Base-by-base conservation (phyloP, 2,888 invertebrate species). In the Steinernema hermaphroditum region DNA sequence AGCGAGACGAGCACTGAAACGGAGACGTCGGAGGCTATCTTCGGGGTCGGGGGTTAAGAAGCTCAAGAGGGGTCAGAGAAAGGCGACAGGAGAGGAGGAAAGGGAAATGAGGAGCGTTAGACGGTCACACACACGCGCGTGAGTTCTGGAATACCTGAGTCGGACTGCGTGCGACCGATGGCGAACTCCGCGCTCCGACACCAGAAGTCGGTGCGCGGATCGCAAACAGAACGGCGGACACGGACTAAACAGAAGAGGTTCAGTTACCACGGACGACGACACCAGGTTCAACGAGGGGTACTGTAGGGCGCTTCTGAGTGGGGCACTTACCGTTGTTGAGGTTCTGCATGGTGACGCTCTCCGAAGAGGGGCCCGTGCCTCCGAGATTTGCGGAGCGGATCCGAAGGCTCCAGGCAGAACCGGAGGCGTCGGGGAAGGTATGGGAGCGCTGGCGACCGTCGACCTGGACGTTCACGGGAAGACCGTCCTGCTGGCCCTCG, bases 131-230 rank as follows among this genome's bases (percentile, higher is more conserved):
- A 32, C 62, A 62, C 62, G 34, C 62, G 62, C 16, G 62, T 62
- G 32, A 62, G 62, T 32, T 1, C 9, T n/a, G 2, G 50, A 27
- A 27, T 62, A 62, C 62, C 62, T 62, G 62, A 62, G 62, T 62
- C 62, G 62, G 62, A 62, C 62, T 62, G 62, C 16, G 62, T 62
- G 29, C 62, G 62, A 62, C 62, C 62, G 16, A 32, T 62, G 62
- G 62, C 27, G 62, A 62, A 62, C 27, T 69, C 69, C 74, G 70
- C 43, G 22, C 69, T 77, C 62, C 80, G 78, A 73, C 85, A 85
- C 85, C 85, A 85, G 77, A 85, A 85, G 76, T 85, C 85, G 46
- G 81, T 85, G 70, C 83, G 77, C 49, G 85, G 85, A 76, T 85
- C 85, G 71, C 85, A 85, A 70, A 84, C 43, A 43, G 76, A 77